A percentile compares a stretch with the other conserved stretches of the same genome.
These are phyloP conservation scores for Penelope pileata DNA, from an alignment of 2,113 vertebrate species.

Conservation along the genomic window DNA sequence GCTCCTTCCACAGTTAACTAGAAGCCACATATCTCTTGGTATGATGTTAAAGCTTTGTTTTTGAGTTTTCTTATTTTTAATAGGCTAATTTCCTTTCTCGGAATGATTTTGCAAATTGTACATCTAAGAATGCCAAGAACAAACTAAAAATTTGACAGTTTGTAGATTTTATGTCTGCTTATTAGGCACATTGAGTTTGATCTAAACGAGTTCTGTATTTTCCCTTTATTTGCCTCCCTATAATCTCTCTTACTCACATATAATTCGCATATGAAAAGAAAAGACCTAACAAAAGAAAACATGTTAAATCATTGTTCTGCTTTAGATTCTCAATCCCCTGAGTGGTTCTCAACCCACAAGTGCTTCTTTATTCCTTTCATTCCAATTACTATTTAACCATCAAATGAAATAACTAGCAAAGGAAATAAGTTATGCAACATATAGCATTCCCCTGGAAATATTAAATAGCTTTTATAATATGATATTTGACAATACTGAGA, in stretches of 20 bases:
- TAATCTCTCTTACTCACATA: background rate
- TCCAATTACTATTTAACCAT: constrained; percentile 55
- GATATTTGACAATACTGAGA: constrained; percentile 35
- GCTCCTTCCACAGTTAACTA: background rate
- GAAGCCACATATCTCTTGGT: background rate
- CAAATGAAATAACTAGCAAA: constrained; percentile 56
- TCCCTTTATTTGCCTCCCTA: background rate
- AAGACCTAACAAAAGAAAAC: constrained; percentile 48
- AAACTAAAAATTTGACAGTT: constrained; percentile 3
- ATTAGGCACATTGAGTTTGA: constrained; percentile 27
- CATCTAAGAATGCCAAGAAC: background rate
- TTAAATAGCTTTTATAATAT: constrained; percentile 29
- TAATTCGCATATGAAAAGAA: constrained; percentile 47
- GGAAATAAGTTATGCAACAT: constrained; percentile 47
- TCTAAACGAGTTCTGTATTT: constrained; percentile 18
- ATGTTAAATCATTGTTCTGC: constrained; percentile 50
- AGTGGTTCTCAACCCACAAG: constrained; percentile 40
- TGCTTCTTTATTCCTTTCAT: constrained; percentile 43
- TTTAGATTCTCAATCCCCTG: constrained; percentile 45
- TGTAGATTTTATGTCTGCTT: constrained; percentile 1
- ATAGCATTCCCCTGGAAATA: constrained; percentile 38
- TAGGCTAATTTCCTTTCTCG: background rate
- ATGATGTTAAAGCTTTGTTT: background rate
- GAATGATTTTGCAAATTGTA: background rate
- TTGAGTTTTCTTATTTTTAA: constrained; percentile 9